Percentiles rank a stretch among this genome's conserved stretches.
Evolutionary conservation across 2,888 invertebrate species (phyloP).

Genomic region (Polymixis lichenea): DNA sequence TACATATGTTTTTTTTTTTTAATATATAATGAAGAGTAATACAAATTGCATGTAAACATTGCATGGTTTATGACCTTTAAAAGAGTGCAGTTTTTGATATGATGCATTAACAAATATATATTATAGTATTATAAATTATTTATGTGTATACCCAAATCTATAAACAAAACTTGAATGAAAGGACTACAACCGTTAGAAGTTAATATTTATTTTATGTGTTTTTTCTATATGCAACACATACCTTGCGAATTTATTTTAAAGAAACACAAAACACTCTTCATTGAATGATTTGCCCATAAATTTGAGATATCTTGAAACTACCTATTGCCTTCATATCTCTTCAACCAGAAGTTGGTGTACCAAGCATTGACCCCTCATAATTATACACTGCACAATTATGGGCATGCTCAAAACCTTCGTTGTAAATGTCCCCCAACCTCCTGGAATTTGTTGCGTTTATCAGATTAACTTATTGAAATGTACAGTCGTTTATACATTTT

Average conservation of each 20-base stretch:
- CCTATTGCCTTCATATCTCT: conserved; percentile 61
- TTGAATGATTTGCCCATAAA: conserved; percentile 59
- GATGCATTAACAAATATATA: conserved; percentile 69
- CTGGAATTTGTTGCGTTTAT: conserved; percentile 78
- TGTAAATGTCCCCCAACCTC: conserved; percentile 77
- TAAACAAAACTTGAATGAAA: conserved; percentile 55
- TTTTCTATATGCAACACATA: conserved; percentile 45
- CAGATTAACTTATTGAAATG: conserved; percentile 85
- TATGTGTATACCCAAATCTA: conserved; percentile 55
- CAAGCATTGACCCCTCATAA: conserved; percentile 57
- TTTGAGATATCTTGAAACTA: conserved; percentile 49
- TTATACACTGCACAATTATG: conserved; percentile 82
- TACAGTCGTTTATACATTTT: conserved; percentile 87
- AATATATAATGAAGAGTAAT: conserved; percentile 68
- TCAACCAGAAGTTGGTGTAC: conserved; percentile 38
- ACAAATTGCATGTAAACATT: conserved; percentile 82
- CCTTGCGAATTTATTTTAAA: conserved; percentile 35
- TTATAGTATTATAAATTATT: conserved; percentile 60
- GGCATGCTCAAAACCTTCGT: conserved; percentile 86
- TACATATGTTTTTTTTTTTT: conserved; percentile 78
- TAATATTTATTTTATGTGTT: conserved; percentile 65
- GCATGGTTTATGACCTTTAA: conserved; percentile 83
- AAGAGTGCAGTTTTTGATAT: conserved; percentile 84
- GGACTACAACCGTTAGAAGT: conserved; percentile 57
- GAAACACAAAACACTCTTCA: conserved; percentile 40